Percentiles rank a stretch among this genome's conserved stretches.
These are phyloP conservation scores for Aplodontia rufa DNA, from an alignment of 2,113 vertebrate species.

Conservation along the genomic window DNA sequence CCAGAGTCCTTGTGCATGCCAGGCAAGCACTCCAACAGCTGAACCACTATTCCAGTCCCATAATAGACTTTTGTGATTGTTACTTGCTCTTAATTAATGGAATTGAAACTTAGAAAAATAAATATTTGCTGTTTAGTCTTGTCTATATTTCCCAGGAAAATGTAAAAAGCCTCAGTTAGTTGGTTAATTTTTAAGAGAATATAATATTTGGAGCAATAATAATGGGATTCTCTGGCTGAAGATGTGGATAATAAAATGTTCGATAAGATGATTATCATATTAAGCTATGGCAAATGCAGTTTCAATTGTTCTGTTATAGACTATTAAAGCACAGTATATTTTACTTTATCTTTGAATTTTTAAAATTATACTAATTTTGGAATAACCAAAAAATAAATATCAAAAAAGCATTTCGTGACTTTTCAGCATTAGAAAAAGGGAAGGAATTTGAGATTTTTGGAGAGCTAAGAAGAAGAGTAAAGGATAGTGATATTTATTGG, in stretches of 20 bases:
- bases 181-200: not conserved
- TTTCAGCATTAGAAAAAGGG: not conserved
- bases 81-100: not conserved
- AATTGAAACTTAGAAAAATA: not conserved
- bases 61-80: not conserved
- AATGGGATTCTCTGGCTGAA: not conserved
- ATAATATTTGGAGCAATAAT: not conserved
- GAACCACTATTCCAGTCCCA: too few species aligned
- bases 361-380: slow-evolving; percentile 14
- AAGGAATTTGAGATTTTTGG: not conserved
- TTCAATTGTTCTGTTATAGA: not conserved
- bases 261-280: not conserved
- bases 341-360: not conserved
- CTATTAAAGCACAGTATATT: not conserved
- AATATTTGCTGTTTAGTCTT: not conserved
- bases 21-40: too few species aligned
- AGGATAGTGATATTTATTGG: not conserved
- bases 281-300: not conserved
- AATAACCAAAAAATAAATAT: not conserved
- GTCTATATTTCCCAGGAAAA: not conserved
- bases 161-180: not conserved
- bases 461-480: not conserved
- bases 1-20: too few species aligned
- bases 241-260: not conserved
- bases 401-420: not conserved